Conservation (phyloP, 1,140 invertebrate genomes). For the Coenobita brevimanus region DNA sequence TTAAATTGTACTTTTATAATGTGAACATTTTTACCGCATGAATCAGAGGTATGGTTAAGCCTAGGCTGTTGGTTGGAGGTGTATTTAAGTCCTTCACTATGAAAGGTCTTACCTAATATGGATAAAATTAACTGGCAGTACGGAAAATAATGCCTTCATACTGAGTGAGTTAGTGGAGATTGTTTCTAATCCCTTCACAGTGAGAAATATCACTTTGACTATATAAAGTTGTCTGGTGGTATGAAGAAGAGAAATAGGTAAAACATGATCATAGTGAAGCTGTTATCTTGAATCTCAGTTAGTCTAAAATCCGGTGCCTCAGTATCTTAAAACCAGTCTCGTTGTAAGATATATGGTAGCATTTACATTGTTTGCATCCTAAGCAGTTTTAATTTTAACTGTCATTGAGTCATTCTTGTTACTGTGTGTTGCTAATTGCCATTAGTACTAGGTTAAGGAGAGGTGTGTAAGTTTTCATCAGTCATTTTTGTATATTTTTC, state of each 20-base stretch:
- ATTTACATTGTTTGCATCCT: slow-evolving; percentile 30
- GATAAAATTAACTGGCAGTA: too few relatives aligned
- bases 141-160: too few relatives aligned
- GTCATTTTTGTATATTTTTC: slow-evolving; percentile 45
- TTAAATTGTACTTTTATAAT: too few relatives aligned
- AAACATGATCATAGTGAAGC: too few relatives aligned
- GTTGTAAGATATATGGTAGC: slow-evolving; percentile 39
- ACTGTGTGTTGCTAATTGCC: slow-evolving; percentile 55
- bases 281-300: slow-evolving; percentile 44
- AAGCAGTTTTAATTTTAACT: slow-evolving; percentile 18
- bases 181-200: too few relatives aligned
- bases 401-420: slow-evolving; percentile 43
- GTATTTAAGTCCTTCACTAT: too few relatives aligned
- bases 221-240: too few relatives aligned
- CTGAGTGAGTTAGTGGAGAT: too few relatives aligned
- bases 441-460: slow-evolving; percentile 25
- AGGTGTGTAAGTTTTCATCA: slow-evolving; percentile 39
- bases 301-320: slow-evolving; percentile 50
- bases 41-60: not conserved
- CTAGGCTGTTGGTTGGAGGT: slow-evolving; percentile 1
- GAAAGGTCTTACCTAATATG: too few relatives aligned
- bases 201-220: too few relatives aligned
- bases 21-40: too few relatives aligned
- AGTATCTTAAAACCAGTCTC: slow-evolving; percentile 31
- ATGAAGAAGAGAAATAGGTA: too few relatives aligned